Evolutionary conservation across 2,797 vertebrate genomes (phyloP), one percentile per base, ranked within the genome.

Genomic region (Danio jaintianensis): DNA sequence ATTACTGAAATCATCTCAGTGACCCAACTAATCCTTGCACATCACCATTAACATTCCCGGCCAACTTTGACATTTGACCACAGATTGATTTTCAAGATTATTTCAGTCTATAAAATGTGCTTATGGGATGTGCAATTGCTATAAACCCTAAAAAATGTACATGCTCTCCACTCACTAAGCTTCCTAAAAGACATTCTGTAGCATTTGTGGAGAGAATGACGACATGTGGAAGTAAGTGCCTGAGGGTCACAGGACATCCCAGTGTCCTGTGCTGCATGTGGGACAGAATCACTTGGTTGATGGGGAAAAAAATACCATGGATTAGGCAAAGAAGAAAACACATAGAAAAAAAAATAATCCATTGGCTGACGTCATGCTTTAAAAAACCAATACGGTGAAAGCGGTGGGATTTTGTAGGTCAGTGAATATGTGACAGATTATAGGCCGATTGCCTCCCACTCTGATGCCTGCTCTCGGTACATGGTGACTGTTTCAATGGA

Each of bases 271-370:
- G 72, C 56, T 56, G 70, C 58, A 76, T 80, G 42, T 74, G 61
- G 71, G 75, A 43, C 78, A 83, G 63, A 83, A 79, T 75, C 64
- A 80, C 83, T 87, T 78, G 79, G 64, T 53, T 78, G 84, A 83
- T 89, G 75, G 88, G 45, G 69, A 91, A 91, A 90, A 89, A 91
- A 90, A 89, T 79, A 89, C 90, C 80, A 78, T 82, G 90, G 91
- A 92, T 91, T 91, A 92, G 86, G 84, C 73, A 79, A 83, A 84
- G 81, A 81, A 83, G 72, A 85, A 87, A 87, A 89, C 83, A 85
- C 80, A 70, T 18, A 11, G 12, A 22, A 15, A 85, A 88, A 89
- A 91, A 92, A 90, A 79, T 82, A 86, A 86, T 92, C 91, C 81
- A 79, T 89, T 85, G 64, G 58, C 66, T 89, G 87, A 91, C 84